Evolutionary conservation across 1,140 invertebrate species (phyloP).

Genomic region (Dryas iulia): DNA sequence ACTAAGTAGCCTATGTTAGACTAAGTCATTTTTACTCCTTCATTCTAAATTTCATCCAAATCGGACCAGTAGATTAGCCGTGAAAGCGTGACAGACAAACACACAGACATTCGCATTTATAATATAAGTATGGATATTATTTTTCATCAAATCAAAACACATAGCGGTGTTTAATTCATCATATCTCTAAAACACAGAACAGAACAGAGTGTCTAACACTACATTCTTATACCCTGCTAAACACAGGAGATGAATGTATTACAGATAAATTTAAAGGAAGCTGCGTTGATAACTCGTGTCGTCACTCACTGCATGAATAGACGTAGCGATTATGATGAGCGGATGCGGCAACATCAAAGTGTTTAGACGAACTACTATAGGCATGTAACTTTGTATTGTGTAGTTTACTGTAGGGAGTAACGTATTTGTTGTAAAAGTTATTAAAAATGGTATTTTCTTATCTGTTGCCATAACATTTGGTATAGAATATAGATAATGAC

Average conservation of each 20-base stretch:
- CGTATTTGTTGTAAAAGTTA: neutral
- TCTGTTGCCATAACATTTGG: no score
- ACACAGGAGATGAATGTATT: neutral
- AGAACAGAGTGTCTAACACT: neutral
- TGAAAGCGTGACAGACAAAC: no score
- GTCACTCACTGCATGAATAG: conserved; percentile 17
- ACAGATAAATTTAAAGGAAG: conserved; percentile 3
- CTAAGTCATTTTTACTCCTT: no score
- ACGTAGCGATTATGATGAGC: conserved; percentile 37
- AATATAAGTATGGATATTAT: no score
- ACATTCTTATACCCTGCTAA: neutral
- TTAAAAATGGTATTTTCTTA: no score
- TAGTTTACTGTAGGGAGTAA: neutral
- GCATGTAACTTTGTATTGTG: neutral
- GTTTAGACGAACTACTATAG: conserved; percentile 2
- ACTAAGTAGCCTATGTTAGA: no score
- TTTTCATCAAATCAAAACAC: no score
- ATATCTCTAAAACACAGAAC: neutral
- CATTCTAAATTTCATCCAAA: no score
- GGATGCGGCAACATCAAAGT: conserved; percentile 56
- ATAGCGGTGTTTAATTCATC: no score
- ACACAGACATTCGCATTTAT: no score
- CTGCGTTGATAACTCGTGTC: conserved; percentile 10
- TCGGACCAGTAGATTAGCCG: no score
- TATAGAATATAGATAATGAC: no score